phyloP scores from a whole-genome alignment of 2,797 vertebrate genomes.

The Zenarchopterus dispar region DNA sequence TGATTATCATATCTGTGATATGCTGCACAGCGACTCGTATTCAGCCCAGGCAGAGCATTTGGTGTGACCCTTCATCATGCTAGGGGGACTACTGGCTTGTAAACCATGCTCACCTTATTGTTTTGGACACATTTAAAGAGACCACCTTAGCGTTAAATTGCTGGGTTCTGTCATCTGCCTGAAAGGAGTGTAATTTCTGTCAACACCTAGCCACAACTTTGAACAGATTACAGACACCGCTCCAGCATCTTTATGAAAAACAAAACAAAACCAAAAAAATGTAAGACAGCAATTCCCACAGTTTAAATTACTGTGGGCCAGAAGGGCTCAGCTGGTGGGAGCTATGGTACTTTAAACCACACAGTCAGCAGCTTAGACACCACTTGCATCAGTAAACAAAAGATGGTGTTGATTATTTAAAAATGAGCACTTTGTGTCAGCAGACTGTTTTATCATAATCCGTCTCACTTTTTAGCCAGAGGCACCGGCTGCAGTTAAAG shows the following conservation, averaged over 20 bases:
- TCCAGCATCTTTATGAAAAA: constrained; percentile 16
- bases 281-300: background rate
- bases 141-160: too few species aligned
- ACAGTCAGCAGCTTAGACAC: constrained; percentile 20
- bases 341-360: constrained; percentile 1
- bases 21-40: too few species aligned
- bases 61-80: too few species aligned
- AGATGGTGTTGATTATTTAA: constrained; percentile 3
- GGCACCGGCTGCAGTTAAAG: too few species aligned
- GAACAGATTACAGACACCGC: constrained; percentile 5
- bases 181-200: background rate
- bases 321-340: background rate
- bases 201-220: constrained; percentile 14
- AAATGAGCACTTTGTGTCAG: too few species aligned
- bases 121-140: too few species aligned
- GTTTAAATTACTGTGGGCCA: constrained; percentile 2
- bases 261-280: background rate
- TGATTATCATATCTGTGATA: too few species aligned
- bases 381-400: constrained; percentile 19
- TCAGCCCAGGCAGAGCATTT: too few species aligned
- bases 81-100: too few species aligned
- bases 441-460: too few species aligned
- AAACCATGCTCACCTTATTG: too few species aligned
- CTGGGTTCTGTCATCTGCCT: background rate
- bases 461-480: too few species aligned